Evolutionary conservation across 2,888 invertebrate species (phyloP).

Genomic region (Crioceris asparagi): DNA sequence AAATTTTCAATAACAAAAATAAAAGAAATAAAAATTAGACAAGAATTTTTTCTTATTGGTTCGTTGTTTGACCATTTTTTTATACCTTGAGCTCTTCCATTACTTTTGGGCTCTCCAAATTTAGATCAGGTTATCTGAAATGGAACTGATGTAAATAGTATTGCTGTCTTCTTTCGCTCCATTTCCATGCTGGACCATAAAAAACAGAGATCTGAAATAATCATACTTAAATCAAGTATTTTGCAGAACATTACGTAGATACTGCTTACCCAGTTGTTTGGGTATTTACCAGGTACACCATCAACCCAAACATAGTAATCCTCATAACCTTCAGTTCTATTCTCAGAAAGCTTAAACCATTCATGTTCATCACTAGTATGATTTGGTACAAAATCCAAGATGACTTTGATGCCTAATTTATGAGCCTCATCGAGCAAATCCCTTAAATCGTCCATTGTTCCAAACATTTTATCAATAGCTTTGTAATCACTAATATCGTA

Average conservation of each 20-base stretch:
- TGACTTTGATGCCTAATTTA: conserved; percentile 41
- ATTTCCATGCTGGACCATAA: conserved; percentile 39
- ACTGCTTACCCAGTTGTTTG: conserved; percentile 73
- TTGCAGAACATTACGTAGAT: too few species aligned
- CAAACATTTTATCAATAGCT: conserved; percentile 61
- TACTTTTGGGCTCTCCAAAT: conserved; percentile 62
- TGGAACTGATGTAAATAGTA: conserved; percentile 76
- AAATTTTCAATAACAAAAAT: too few species aligned
- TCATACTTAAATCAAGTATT: too few species aligned
- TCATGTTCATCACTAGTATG: conserved; percentile 68
- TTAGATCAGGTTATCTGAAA: conserved; percentile 69
- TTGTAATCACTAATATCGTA: conserved; percentile 76
- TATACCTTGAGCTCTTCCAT: conserved; percentile 53
- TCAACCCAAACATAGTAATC: conserved; percentile 73
- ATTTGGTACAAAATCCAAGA: conserved; percentile 41
- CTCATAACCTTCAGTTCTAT: conserved; percentile 48
- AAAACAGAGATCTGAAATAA: conserved; percentile 26
- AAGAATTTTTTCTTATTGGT: too few species aligned
- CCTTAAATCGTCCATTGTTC: conserved; percentile 61
- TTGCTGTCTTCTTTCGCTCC: conserved; percentile 50
- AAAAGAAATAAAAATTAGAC: too few species aligned
- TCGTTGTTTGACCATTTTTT: too few species aligned
- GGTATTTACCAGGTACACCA: conserved; percentile 44
- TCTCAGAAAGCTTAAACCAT: conserved; percentile 69
- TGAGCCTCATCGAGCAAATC: conserved; percentile 47